These are phyloP conservation scores for Trematocara macrostoma DNA, from an alignment of 2,113 vertebrate species.

Conservation along the genomic window DNA sequence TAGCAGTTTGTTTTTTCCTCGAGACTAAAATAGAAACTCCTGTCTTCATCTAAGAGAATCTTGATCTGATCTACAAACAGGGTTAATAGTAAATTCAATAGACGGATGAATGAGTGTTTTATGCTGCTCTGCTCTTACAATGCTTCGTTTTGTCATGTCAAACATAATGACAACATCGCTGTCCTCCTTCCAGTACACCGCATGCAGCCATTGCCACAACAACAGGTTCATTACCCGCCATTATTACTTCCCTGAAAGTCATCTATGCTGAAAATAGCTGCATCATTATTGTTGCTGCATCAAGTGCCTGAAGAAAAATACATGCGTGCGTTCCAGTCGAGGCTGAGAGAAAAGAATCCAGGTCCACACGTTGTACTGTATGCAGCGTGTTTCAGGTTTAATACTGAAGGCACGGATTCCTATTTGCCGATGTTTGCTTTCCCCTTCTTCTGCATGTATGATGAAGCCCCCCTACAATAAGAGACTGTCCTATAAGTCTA, in stretches of 20 bases:
- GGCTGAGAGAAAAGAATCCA: not conserved
- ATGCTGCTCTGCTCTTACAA: not conserved
- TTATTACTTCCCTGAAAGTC: not conserved
- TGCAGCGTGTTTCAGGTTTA: not conserved
- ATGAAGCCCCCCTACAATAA: not conserved
- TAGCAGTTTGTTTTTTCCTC: not conserved
- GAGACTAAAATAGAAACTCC: not conserved
- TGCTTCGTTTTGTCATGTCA: not conserved
- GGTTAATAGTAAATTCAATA: not conserved
- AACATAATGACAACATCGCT: not conserved
- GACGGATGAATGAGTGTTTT: not conserved
- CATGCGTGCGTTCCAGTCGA: not conserved
- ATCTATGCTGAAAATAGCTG: constrained; percentile 8
- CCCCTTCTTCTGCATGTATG: not conserved
- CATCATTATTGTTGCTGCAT: not conserved
- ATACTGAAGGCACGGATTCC: not conserved
- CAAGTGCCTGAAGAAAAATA: not conserved
- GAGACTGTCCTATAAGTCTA: not conserved
- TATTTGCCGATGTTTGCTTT: not conserved
- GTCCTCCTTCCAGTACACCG: not conserved
- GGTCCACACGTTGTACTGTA: not conserved
- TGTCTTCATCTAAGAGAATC: not conserved
- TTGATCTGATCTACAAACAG: not conserved
- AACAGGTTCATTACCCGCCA: constrained; percentile 15
- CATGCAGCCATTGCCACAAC: not conserved